These are phyloP conservation scores for Oreortyx pictus DNA, from an alignment of 2,797 vertebrate species.

Conservation along the genomic window DNA sequence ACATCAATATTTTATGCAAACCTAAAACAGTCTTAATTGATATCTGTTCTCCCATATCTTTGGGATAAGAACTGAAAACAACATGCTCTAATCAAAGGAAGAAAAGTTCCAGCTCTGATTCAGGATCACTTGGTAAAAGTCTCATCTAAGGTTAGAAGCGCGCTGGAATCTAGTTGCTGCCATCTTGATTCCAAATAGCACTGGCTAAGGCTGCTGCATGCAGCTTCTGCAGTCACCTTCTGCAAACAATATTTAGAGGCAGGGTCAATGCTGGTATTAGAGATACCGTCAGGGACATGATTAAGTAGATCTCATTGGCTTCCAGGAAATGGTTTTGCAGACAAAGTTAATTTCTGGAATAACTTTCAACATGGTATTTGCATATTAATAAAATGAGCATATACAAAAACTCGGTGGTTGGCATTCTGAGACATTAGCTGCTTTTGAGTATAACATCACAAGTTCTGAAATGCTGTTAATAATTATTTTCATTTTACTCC, in stretches of 20 bases:
- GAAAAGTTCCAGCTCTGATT: background rate
- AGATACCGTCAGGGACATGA: background rate
- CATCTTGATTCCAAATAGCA: background rate
- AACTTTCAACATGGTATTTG: background rate
- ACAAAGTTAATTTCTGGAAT: constrained; percentile 9
- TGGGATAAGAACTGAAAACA: background rate
- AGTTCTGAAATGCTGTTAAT: background rate
- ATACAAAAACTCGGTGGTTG: background rate
- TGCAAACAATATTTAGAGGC: background rate
- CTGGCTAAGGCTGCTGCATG: background rate
- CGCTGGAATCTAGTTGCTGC: background rate
- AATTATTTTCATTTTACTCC: background rate
- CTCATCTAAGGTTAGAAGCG: background rate
- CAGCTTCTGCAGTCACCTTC: background rate
- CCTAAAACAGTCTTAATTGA: background rate
- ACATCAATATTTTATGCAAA: background rate
- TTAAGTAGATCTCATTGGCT: background rate
- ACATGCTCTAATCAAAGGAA: background rate
- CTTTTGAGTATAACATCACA: background rate
- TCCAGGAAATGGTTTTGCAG: background rate
- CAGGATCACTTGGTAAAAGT: background rate
- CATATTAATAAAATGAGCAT: background rate
- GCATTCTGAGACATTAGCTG: background rate
- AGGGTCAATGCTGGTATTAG: background rate
- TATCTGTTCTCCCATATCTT: accelerated